Percentiles rank a stretch among this genome's conserved stretches.
Conservation (phyloP, 2,797 vertebrate species). For the Schizothorax lantsangensis region DNA sequence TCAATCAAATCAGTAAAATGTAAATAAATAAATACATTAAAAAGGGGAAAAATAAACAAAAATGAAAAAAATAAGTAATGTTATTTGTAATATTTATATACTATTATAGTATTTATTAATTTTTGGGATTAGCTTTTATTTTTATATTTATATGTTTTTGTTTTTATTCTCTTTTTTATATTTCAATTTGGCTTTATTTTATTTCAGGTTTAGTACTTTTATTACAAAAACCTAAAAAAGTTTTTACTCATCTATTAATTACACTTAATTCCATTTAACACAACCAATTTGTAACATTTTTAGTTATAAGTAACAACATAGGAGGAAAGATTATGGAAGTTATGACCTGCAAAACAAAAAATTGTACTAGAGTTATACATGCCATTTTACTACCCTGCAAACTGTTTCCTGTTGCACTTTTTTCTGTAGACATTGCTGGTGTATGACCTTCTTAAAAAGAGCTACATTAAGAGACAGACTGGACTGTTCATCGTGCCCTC, state of each 20-base stretch:
- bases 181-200: not conserved
- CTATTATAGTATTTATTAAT: not conserved
- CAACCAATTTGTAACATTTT: not conserved
- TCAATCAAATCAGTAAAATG: not conserved
- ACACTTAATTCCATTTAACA: not conserved
- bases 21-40: not conserved
- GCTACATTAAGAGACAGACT: constrained; percentile 72
- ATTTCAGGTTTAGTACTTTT: not conserved
- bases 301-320: not conserved
- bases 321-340: not conserved
- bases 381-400: not conserved
- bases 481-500: constrained; percentile 70
- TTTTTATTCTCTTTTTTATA: not conserved
- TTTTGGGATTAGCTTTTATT: not conserved
- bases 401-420: not conserved
- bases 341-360: not conserved
- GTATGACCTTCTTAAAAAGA: constrained; percentile 75
- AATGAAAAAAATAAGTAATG: not conserved
- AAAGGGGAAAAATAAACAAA: not conserved
- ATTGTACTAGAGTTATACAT: too few relatives aligned
- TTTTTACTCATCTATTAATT: not conserved
- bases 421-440: constrained; percentile 67
- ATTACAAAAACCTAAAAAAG: not conserved
- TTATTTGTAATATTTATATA: not conserved
- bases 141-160: not conserved